Evolutionary conservation across 2,113 vertebrate genomes (phyloP).

Genomic region (Thomomys bottae): DNA sequence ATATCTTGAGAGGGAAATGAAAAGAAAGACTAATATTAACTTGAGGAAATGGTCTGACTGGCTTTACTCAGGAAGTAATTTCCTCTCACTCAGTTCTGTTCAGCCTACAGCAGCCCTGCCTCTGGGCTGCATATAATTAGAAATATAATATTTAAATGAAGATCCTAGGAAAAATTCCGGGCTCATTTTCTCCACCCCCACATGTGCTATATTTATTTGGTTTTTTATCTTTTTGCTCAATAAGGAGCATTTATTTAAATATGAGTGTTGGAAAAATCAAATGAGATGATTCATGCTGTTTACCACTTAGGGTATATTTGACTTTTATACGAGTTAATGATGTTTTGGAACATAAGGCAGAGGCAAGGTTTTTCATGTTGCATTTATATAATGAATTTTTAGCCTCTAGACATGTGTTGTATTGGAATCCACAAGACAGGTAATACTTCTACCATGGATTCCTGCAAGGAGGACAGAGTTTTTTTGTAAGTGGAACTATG

Average conservation of each 20-base stretch:
- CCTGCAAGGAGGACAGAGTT: not conserved
- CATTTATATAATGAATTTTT: constrained; percentile 6
- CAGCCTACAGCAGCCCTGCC: constrained; percentile 23
- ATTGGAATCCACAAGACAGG: not conserved
- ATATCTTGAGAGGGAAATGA: not conserved
- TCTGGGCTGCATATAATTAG: constrained; percentile 50
- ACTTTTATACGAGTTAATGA: constrained; percentile 23
- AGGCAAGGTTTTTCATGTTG: not conserved
- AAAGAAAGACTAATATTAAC: constrained; percentile 18
- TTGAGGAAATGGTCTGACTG: constrained; percentile 34
- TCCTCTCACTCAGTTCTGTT: constrained; percentile 60
- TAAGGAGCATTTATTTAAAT: constrained; percentile 50
- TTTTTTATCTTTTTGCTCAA: constrained; percentile 56
- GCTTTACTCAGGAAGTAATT: constrained; percentile 50
- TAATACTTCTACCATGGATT: not conserved
- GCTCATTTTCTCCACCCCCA: not conserved
- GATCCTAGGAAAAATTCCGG: constrained; percentile 29
- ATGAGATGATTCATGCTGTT: constrained; percentile 19
- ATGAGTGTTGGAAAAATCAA: constrained; percentile 28
- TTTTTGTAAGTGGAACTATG: not conserved
- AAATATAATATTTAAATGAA: constrained; percentile 60
- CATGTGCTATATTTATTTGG: constrained; percentile 53
- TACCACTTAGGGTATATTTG: constrained; percentile 27
- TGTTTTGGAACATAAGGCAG: constrained; percentile 37
- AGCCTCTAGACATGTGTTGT: not conserved